Evolutionary conservation across 2,113 vertebrate species (phyloP), one percentile per base, ranked within the genome.

Genomic region (Erinaceus europaeus): DNA sequence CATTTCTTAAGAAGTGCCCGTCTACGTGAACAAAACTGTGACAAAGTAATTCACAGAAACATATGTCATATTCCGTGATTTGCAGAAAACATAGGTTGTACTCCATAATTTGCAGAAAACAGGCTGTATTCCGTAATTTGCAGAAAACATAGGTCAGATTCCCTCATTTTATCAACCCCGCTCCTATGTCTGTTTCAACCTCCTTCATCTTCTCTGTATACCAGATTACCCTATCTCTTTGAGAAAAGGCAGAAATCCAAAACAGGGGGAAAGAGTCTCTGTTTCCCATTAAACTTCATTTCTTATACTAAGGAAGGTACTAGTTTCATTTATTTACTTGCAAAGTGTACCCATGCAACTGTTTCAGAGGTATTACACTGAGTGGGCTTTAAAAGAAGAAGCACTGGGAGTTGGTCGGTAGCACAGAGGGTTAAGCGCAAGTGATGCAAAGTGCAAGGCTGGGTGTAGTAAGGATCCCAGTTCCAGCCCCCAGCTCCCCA

Each of bases 311-410:
- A 92, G 84, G 40, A 86, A 74, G 64, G 50, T 6, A 48, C 46
- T 15, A 82, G 64, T 84, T 73, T 94, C 68, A 71, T 73, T 94
- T 88, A 87, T 85, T 91, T 86, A 80, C 65, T 52, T 90, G 90
- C 62, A 82, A 65, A 71, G 27, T 61, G 10, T 57, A 27, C n/a
- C 59, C 9, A 72, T 17, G 36, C 55, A 76, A 90, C 82, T 74
- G 76, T 74, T 92, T 79, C 83, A 93, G 83, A 92, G 62, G 17
- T 20, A 92, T 79, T 61, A 44, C 0, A 84, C 67, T 91, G 86
- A 93, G 74, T 32, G 0, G 12, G 69, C 75, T 65, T 94, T 96
- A 80, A 95, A 95, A 95, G 92, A 91, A 84, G 8, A 61, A 3
- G 84, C 61, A 93, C 23, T 64, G n/a, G n/a, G n/a, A n/a, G n/a